Base-by-base conservation (phyloP, 1,140 invertebrate genomes). In the Zaprionus ornatus region DNA sequence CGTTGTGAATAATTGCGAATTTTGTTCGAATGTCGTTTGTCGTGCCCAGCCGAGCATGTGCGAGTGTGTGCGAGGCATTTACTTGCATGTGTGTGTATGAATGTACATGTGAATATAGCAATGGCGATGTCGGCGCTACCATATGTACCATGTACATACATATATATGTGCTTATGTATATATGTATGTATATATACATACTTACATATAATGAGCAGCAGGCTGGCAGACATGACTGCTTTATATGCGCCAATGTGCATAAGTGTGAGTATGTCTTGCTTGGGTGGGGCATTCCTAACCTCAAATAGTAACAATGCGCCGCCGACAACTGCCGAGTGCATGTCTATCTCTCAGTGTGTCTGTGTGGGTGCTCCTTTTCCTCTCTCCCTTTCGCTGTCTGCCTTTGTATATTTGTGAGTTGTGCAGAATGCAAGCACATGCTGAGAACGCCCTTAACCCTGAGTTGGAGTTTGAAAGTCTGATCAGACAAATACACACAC, bases 241-340 rank as follows among this genome's bases (percentile, higher is more conserved):
- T 77, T 77, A 77, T 65, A 66, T 69, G 50, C 45, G 50, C 40
- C 40, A 45, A 56, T 67, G 42, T 62, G 19, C 54, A 37, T 27
- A 62, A 57, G 54, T 71, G 21, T 76, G 62, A 67, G 27, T 69
- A 25, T 67, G 29, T 67, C 37, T 91, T 82, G 87, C 86, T 90
- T 90, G 86, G 86, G 86, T 90, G 86, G 86, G 86, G 86, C 86
- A 90, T 86, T 87, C 82, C 79, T 90, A 90, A 90, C 86, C 86
- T 90, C 85, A 91, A 91, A 90, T 81, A 81, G 75, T 74, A 73
- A 75, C 73, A 72, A 76, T 75, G 66, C 59, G 74, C 72, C 61
- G 66, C 72, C 61, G 66, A 74, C 72, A 61, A 79, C 63, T 64
- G 62, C 71, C 71, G 72, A 70, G 66, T 77, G 66, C 75, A 71